A percentile compares a stretch with the other conserved stretches of the same genome.
Evolutionary conservation across 2,888 invertebrate genomes (phyloP).

Genomic region (Pristionchus entomophagus): DNA sequence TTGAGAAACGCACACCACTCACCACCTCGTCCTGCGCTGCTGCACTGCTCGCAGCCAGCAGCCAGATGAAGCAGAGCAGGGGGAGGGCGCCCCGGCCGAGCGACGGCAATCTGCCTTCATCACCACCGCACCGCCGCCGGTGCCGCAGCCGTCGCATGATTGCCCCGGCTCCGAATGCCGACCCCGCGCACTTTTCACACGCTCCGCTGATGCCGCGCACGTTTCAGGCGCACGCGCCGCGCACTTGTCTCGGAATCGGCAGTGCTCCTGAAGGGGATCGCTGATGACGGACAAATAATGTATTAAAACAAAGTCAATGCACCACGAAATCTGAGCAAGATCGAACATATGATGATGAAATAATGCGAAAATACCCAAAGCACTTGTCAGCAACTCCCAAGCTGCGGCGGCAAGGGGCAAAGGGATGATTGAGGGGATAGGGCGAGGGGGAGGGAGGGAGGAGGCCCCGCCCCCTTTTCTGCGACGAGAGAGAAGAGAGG

Average conservation of each 20-base stretch:
- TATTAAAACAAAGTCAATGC: too few relatives aligned
- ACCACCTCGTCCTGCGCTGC: background rate
- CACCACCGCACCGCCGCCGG: conserved; percentile 34
- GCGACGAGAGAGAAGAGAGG: background rate
- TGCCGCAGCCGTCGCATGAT: conserved; percentile 22
- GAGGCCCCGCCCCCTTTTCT: conserved; percentile 27
- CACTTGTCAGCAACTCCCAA: too few relatives aligned
- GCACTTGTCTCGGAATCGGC: too few relatives aligned
- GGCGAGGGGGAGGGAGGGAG: background rate
- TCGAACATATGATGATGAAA: too few relatives aligned
- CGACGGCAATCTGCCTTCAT: conserved; percentile 6
- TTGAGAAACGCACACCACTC: background rate
- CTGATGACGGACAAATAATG: too few relatives aligned
- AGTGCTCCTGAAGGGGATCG: background rate
- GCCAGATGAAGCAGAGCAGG: conserved; percentile 13
- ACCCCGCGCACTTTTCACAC: background rate
- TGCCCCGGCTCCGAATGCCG: background rate
- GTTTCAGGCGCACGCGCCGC: background rate
- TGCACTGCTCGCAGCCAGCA: background rate
- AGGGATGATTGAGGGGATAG: background rate
- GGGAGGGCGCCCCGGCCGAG: conserved; percentile 38
- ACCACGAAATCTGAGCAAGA: too few relatives aligned
- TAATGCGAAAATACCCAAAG: too few relatives aligned
- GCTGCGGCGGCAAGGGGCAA: background rate
- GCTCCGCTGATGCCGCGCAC: too few relatives aligned